These are phyloP conservation scores for Sebastes steindachneri DNA, from an alignment of 2,797 vertebrate genomes.

Conservation along the genomic window DNA sequence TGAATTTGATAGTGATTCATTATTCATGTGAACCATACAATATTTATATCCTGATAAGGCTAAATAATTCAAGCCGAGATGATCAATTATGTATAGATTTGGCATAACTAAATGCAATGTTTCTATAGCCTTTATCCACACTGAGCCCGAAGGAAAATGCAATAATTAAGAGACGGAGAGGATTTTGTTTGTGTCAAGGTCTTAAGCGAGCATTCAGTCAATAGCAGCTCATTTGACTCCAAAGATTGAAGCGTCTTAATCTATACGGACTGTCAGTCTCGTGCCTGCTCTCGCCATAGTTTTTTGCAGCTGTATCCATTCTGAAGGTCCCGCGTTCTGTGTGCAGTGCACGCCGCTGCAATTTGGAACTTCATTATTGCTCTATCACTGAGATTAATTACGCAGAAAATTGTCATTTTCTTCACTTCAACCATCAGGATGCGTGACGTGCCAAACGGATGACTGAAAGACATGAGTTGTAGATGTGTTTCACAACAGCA, in stretches of 20 bases:
- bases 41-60: constrained; percentile 72
- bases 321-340: constrained; percentile 10
- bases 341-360: constrained; percentile 32
- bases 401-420: constrained; percentile 74
- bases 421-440: constrained; percentile 45
- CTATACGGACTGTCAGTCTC: constrained; percentile 16
- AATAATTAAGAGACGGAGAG: constrained; percentile 58
- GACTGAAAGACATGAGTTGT: constrained; percentile 27
- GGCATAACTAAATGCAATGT: constrained; percentile 62
- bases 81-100: constrained; percentile 79
- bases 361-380: constrained; percentile 70
- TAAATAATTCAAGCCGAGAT: constrained; percentile 69
- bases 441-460: constrained; percentile 39
- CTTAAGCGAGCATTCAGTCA: constrained; percentile 49
- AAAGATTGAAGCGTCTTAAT: constrained; percentile 51
- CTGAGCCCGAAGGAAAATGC: constrained; percentile 25
- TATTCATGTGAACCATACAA: constrained; percentile 69
- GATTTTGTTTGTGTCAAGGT: constrained; percentile 50
- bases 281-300: constrained; percentile 1
- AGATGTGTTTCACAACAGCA: background rate
- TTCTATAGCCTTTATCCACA: constrained; percentile 58
- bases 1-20: constrained; percentile 69
- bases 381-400: constrained; percentile 72
- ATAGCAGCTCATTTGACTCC: constrained; percentile 56
- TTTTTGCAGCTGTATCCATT: constrained; percentile 55